Conservation (phyloP, 2,113 vertebrate species). For the Gallinago undulata region DNA sequence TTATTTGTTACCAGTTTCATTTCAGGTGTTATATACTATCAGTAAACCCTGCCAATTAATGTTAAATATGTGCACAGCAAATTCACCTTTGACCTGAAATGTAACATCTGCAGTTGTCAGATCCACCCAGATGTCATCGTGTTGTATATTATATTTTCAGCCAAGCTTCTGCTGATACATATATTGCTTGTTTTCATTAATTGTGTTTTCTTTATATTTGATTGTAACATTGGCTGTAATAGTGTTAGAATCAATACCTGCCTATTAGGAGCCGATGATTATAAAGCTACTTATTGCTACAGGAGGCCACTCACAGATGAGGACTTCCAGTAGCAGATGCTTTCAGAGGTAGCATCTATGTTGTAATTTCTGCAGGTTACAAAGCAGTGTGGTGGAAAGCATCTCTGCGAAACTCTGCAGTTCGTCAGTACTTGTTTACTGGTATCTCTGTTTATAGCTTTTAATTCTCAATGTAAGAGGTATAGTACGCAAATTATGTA, state of each 20-base stretch:
- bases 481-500: neutral
- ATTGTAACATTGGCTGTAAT: neutral
- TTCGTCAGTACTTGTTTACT: neutral
- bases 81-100: neutral
- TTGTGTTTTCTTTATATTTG: neutral
- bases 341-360: neutral
- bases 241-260: neutral
- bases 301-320: neutral
- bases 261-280: neutral
- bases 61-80: neutral
- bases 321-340: neutral
- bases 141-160: neutral
- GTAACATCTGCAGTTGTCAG: neutral
- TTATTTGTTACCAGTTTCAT: neutral
- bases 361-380: neutral
- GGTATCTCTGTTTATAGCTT: neutral
- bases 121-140: neutral
- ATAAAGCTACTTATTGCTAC: neutral
- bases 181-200: neutral
- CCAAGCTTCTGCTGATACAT: neutral
- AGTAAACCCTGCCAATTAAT: neutral
- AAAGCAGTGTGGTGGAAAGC: neutral
- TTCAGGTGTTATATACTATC: neutral
- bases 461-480: neutral
- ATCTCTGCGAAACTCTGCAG: neutral